Percentiles rank a stretch among this genome's conserved stretches.
Conservation (phyloP, 2,888 invertebrate species). For the Aproaerema taeniolella region DNA sequence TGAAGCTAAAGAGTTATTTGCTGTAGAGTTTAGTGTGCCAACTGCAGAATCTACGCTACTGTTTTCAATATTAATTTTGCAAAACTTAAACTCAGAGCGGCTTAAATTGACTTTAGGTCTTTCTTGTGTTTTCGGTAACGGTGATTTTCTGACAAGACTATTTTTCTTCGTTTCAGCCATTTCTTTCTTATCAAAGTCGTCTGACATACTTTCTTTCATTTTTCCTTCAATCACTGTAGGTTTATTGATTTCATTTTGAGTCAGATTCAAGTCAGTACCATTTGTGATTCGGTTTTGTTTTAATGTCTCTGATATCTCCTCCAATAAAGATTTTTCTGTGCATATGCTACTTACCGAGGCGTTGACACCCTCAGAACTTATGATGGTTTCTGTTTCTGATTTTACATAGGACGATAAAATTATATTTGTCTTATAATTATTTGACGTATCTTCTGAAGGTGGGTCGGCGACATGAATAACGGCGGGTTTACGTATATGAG, state of each 20-base stretch:
- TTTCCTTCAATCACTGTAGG: conserved; percentile 66
- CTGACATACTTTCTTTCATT: conserved; percentile 67
- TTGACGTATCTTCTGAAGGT: conserved; percentile 50
- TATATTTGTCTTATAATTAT: conserved; percentile 74
- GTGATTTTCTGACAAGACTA: conserved; percentile 75
- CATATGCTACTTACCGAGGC: conserved; percentile 48
- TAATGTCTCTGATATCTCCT: conserved; percentile 85
- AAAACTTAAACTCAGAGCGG: conserved; percentile 72
- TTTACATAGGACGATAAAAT: conserved; percentile 77
- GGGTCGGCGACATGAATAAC: conserved; percentile 61
- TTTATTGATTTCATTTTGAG: conserved; percentile 50
- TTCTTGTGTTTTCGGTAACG: conserved; percentile 81
- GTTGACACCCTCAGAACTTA: conserved; percentile 54
- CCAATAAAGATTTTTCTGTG: conserved; percentile 82
- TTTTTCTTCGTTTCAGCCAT: conserved; percentile 66
- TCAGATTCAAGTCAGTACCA: conserved; percentile 49
- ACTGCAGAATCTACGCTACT: conserved; percentile 73
- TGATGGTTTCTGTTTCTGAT: conserved; percentile 61
- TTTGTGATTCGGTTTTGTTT: conserved; percentile 79
- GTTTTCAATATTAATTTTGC: conserved; percentile 71
- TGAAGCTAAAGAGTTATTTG: conserved; percentile 68
- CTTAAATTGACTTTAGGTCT: conserved; percentile 81
- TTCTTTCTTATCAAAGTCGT: conserved; percentile 63
- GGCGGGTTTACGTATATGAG: conserved; percentile 71
- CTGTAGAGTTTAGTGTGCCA: conserved; percentile 76